Base-by-base conservation (phyloP, 2,888 invertebrate genomes). In the Colostygia pectinataria region DNA sequence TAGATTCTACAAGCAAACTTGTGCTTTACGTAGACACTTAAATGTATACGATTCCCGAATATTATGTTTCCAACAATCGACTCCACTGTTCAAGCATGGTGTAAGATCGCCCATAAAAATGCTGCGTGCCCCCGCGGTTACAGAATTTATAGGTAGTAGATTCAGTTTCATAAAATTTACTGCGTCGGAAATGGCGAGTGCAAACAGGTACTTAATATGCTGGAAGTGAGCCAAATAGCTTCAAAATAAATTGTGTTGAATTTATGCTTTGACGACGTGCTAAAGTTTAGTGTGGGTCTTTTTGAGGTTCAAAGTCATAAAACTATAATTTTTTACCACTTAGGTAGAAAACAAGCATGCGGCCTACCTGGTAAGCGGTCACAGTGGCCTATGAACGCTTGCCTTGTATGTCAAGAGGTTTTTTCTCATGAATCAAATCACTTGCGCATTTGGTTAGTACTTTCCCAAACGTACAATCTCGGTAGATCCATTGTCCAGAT, bases 81-180 rank as follows among this genome's bases (percentile, higher is more conserved):
- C 9, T 32, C 1, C 18, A n/a, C 23, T 31, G 23, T 34, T 32
- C 45, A 27, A 7, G 25, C 34, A 32, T 37, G 40, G 32, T 33
- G 37, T 27, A 23, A 41, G 15, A 40, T 18, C 25, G 27, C 9
- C 39, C 20, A 47, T 59, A 59, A 57, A 57, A 59, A 28, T 31
- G 33, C 45, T 53, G 52, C 44, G 52, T 49, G 56, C 41, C 42
- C 42, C 39, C 42, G 56, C 41, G 25, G 18, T 38, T 7, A 25
- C 9, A 29, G 13, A 48, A 59, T 59, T 59, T 55, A 59, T 55
- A 13, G 41, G 4, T 2, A 38, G 24, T 13, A 39, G 27, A 52
- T 57, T 53, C 45, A 47, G 49, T 56, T 51, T 52, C 41, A 37
- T 33, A 27, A 45, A 59, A 56, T 58, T 52, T 56, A 59, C 44